Base-by-base conservation (phyloP, 2,797 vertebrate genomes). In the Sorex maritimensis region DNA sequence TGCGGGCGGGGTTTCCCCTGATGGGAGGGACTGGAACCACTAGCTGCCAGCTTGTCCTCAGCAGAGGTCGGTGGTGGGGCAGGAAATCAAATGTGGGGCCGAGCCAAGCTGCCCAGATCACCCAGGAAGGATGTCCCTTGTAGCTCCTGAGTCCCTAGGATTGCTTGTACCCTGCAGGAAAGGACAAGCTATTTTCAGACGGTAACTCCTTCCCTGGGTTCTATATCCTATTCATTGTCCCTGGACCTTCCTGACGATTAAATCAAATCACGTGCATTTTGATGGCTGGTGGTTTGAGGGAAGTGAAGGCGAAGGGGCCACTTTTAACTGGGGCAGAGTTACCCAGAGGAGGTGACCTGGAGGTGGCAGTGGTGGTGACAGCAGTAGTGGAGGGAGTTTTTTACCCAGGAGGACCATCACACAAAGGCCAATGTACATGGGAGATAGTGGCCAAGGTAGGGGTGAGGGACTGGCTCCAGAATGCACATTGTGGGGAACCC, bases 41-140 rank as follows among this genome's bases (percentile, higher is more conserved):
- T 94, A 14, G 6, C 30, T 5, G 58, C 92, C 92, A 78, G 68
- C 58, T 73, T 86, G 88, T 93, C 91, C 91, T 96, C 87, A 44
- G 49, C 44, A 72, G 90, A 95, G 92, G 94, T 96, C 96, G 93
- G 67, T 71, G 19, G 1, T 52, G 15, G 92, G 83, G 21, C 95
- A 94, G 82, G 86, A 87, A 93, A 68, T 71, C 71, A 7, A 63
- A 14, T 14, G 23, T 10, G n/a, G 49, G 49, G 49, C 10, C 2
- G 55, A 80, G 5, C 49, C 21, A 8, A 49, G 24, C 77, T 84
- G 28, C 34, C 52, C 4, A 24, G 28, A 14, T 86, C 9, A 52
- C 71, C 91, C 79, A 81, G 71, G 30, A 92, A 91, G 28, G 72
- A 46, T 61, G 28, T 74, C 63, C 13, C 58, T 6, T 61, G 65